A percentile compares a stretch with the other conserved stretches of the same genome.
Evolutionary conservation across 2,113 vertebrate species (phyloP).

Genomic region (Psephotus haematonotus): DNA sequence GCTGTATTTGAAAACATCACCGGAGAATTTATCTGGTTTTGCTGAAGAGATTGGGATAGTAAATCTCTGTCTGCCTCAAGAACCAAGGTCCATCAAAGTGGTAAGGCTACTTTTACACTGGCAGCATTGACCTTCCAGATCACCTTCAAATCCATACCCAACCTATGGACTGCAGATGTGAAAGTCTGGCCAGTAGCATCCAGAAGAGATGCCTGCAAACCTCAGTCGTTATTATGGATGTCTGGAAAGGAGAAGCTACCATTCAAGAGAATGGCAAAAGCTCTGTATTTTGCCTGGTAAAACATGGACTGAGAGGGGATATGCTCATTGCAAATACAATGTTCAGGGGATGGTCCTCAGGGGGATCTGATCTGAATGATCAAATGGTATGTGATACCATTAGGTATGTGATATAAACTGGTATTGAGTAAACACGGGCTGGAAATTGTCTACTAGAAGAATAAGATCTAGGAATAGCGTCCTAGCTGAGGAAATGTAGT

Average conservation of each 20-base stretch:
- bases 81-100: not conserved
- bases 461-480: not conserved
- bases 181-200: not conserved
- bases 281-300: not conserved
- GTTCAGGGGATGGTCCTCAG: not conserved
- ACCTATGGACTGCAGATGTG: not conserved
- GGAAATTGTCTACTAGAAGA: not conserved
- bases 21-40: not conserved
- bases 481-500: not conserved
- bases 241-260: not conserved
- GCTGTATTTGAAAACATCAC: not conserved
- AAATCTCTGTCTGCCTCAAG: not conserved
- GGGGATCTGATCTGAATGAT: not conserved
- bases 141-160: not conserved
- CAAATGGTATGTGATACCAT: not conserved
- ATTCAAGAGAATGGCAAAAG: not conserved
- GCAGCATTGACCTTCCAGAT: not conserved
- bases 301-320: not conserved
- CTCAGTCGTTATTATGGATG: rapidly evolving
- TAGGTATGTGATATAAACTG: not conserved
- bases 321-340: not conserved
- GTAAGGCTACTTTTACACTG: not conserved
- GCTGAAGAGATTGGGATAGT: not conserved
- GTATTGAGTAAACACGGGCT: not conserved
- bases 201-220: not conserved